These are phyloP conservation scores for Xylophagus ater DNA, from an alignment of 2,888 invertebrate species.

Conservation along the genomic window DNA sequence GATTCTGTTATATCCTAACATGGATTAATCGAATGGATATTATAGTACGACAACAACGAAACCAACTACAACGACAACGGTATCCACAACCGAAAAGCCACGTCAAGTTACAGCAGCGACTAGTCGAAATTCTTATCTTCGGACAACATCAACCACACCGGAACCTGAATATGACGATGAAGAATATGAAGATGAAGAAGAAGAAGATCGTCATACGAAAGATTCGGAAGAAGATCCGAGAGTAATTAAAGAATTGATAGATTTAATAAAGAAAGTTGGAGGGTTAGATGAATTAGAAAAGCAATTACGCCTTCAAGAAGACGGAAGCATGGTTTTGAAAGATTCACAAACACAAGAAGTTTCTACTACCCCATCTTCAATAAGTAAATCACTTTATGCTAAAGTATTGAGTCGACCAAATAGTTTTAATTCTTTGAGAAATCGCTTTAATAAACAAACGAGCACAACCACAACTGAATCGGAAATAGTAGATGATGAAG, in stretches of 20 bases:
- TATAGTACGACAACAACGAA: slow-evolving; percentile 38
- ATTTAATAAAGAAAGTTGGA: slow-evolving; percentile 76
- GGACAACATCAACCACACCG: slow-evolving; percentile 40
- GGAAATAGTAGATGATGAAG: slow-evolving; percentile 12
- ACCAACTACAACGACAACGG: slow-evolving; percentile 34
- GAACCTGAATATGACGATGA: slow-evolving; percentile 39
- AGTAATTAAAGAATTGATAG: slow-evolving; percentile 72
- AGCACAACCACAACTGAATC: slow-evolving; percentile 9
- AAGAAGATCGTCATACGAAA: slow-evolving; percentile 21
- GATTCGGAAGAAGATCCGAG: slow-evolving; percentile 38
- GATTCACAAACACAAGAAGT: slow-evolving; percentile 33
- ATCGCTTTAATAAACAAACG: slow-evolving; percentile 25
- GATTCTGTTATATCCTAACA: not conserved
- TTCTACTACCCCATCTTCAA: slow-evolving; percentile 50
- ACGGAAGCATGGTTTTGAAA: slow-evolving; percentile 42
- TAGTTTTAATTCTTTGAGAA: slow-evolving; percentile 29
- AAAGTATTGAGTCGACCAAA: slow-evolving; percentile 49
- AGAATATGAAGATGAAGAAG: slow-evolving; percentile 42
- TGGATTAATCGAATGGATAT: not conserved
- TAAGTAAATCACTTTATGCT: slow-evolving; percentile 66
- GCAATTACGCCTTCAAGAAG: slow-evolving; percentile 50
- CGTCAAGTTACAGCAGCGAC: slow-evolving; percentile 36
- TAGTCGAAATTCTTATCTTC: slow-evolving; percentile 33
- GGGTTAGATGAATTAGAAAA: slow-evolving; percentile 79
- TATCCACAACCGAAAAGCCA: too few species aligned